Base-by-base conservation (phyloP, 2,113 vertebrate genomes). In the Acanthisitta chloris region DNA sequence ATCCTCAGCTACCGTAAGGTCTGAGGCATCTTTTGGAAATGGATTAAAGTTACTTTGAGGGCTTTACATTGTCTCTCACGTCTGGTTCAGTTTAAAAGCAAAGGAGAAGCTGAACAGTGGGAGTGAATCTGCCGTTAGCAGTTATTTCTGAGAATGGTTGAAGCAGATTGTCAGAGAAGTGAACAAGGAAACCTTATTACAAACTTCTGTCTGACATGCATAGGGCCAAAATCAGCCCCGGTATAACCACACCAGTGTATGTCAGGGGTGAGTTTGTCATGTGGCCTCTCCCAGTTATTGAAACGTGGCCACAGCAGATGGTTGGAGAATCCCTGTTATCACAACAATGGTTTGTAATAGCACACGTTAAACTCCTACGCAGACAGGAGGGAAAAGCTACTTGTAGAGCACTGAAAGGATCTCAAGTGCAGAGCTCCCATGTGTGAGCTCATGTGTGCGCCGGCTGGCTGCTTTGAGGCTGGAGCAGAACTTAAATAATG, bases 31-130 rank as follows among this genome's bases (percentile, higher is more conserved):
- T 95, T 96, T 97, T 96, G 86, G 95, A 98, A 97, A 93, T 86
- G 94, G 94, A 96, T 96, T 97, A 97, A 65, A 97, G 96, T 96
- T 95, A 84, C 96, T 96, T 92, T 85, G 92, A 97, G 95, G 88
- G 71, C 93, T 97, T 96, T 96, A 96, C 81, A 72, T 96, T 96
- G 96, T 94, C 94, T 96, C 88, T 92, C 84, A 93, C 42, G 74
- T 94, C 92, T 96, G 93, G 86, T 95, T 96, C 89, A 90, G 67
- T 84, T 97, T 93, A 94, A 94, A 95, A 80, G 77, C 31, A 93
- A 90, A 94, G 92, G 65, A 82, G 91, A 96, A 93, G 79, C 79
- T 71, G 83, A 95, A 82, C 16, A 28, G 74, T 72, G 88, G 85
- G 89, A 96, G 78, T 80, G 92, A 95, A 96, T 96, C 88, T 96